Percentiles rank a stretch among this genome's conserved stretches.
Conservation (phyloP, 53 echinoderm and acorn worm genomes). For the Actinopyga echinites region DNA sequence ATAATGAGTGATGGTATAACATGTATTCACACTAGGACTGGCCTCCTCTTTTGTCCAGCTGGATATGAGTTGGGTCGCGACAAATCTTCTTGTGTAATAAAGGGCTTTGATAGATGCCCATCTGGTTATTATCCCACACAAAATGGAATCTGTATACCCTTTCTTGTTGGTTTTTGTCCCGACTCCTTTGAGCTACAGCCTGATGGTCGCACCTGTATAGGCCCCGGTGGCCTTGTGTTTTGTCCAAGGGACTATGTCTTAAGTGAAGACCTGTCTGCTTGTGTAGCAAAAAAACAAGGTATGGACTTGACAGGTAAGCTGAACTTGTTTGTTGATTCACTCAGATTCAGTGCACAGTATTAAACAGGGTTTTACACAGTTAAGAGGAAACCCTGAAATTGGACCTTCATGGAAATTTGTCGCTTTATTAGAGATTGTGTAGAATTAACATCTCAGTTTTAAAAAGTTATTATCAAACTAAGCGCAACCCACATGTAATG, state of each 20-base stretch:
- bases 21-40: background rate
- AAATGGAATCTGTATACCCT: background rate
- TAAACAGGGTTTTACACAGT: too few relatives aligned
- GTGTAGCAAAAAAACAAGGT: background rate
- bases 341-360: too few relatives aligned
- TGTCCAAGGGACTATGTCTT: constrained; percentile 12
- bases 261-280: background rate
- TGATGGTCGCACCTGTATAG: background rate
- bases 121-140: background rate
- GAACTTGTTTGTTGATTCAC: too few relatives aligned
- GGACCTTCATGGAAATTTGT: too few relatives aligned
- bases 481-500: too few relatives aligned
- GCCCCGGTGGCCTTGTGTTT: background rate
- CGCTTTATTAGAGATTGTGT: too few relatives aligned
- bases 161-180: background rate
- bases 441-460: too few relatives aligned
- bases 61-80: constrained; percentile 21
- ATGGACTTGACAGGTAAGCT: background rate
- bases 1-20: constrained; percentile 15
- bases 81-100: background rate
- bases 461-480: too few relatives aligned
- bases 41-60: constrained; percentile 24
- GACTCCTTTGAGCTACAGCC: constrained; percentile 7
- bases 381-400: too few relatives aligned
- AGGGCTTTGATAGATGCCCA: background rate